Evolutionary conservation across 2,113 vertebrate species (phyloP), one percentile per base, ranked within the genome.

Genomic region (Thunnus thynnus): DNA sequence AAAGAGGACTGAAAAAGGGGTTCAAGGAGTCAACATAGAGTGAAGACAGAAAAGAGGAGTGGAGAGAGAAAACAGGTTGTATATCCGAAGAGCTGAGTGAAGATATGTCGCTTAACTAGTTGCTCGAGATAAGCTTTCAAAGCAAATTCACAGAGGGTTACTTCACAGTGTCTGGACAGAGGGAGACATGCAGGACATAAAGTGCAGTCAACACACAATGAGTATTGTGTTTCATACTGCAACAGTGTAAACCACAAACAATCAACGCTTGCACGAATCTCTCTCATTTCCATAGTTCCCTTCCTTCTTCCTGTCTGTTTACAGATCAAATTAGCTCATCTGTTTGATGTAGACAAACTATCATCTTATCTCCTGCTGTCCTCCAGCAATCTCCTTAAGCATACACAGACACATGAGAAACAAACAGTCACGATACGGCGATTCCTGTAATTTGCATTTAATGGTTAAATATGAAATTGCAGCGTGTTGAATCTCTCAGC

Each of bases 101-200:
- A 94, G 88, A 83, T 88, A 92, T 94, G 92, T 86, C 13, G 75
- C 72, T 70, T 14, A 68, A 94, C 92, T 85, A 65, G 93, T 92
- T 90, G 74, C 84, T 83, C 83, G 25, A 79, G 85, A 72, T 57
- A 46, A 80, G 27, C 22, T 85, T 75, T 77, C 63, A 79, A 76
- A 72, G 61, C 68, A 87, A 82, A 87, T 30, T 3, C 18, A 65
- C 13, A 48, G 36, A 70, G 10, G 27, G 54, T 65, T 63, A 61
- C 47, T 20, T 47, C 51, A 4, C 13, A 36, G 57, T 71, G 80
- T 86, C 79, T 90, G 81, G 69, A 82, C 78, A 25, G 13, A 47
- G 46, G 48, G 55, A 80, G 74, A 58, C 25, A 62, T 6, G 30
- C 3, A 7, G 20, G 5, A 50, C 68, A 22, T 22, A 70, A 54